These are phyloP conservation scores for Melieria picta DNA, from an alignment of 2,888 invertebrate species.

Conservation along the genomic window DNA sequence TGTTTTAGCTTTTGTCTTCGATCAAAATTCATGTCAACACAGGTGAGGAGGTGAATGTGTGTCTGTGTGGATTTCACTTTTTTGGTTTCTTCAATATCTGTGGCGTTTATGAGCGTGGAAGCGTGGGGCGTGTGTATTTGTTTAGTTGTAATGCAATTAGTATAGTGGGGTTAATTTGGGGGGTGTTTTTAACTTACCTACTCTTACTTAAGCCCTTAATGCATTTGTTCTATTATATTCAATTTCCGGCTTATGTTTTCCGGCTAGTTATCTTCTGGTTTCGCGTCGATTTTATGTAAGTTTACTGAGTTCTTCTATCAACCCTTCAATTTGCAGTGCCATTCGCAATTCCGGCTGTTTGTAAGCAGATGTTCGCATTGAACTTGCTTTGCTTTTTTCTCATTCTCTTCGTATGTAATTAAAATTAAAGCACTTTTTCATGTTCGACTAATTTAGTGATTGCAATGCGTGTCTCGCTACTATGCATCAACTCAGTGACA, in stretches of 20 bases:
- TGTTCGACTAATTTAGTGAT: no score
- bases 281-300: background rate
- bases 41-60: no score
- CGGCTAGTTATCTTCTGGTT: background rate
- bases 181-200: background rate
- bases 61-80: no score
- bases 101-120: background rate
- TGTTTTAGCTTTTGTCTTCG: no score
- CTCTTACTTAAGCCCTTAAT: conserved; percentile 14
- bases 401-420: no score
- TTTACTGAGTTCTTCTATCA: conserved; percentile 1
- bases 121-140: background rate
- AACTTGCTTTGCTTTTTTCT: no score
- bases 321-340: background rate
- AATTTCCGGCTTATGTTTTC: conserved; percentile 2
- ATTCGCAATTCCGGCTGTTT: conserved; percentile 16
- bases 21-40: no score
- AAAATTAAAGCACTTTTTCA: no score
- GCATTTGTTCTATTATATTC: conserved; percentile 1
- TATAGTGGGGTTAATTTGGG: background rate
- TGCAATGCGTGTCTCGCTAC: no score
- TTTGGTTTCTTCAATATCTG: background rate
- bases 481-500: no score
- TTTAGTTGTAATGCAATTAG: background rate
- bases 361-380: background rate